phyloP scores from a whole-genome alignment of 2,888 invertebrate species.

The Ptychoptera albimana region DNA sequence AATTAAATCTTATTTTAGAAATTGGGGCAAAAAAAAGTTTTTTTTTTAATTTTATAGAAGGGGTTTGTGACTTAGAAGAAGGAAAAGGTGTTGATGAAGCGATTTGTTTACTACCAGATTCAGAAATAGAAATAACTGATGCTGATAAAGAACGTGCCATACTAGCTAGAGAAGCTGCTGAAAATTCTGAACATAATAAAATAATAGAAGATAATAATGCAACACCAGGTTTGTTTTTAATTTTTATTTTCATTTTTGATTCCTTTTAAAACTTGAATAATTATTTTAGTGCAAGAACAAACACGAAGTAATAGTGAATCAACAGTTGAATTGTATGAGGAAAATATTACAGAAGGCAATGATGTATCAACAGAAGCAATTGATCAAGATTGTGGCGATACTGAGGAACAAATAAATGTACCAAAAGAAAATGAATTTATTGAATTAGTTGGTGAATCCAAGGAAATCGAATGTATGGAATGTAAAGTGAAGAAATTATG shows the following conservation, averaged over 20 bases:
- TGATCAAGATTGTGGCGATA: conserved; percentile 39
- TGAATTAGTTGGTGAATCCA: conserved; percentile 22
- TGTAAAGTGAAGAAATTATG: conserved; percentile 29
- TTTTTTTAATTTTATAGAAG: conserved; percentile 17
- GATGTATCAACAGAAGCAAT: conserved; percentile 10
- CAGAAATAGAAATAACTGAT: conserved; percentile 47
- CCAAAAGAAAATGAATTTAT: conserved; percentile 33
- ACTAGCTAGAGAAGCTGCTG: conserved; percentile 24
- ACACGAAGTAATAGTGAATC: conserved; percentile 11
- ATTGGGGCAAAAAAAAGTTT: no score
- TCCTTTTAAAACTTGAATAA: no score
- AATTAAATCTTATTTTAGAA: not conserved
- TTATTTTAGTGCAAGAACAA: conserved; percentile 12
- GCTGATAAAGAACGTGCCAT: conserved; percentile 46
- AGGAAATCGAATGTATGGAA: conserved; percentile 31
- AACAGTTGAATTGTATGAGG: conserved; percentile 7
- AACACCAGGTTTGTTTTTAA: conserved; percentile 1
- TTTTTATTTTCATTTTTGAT: not conserved
- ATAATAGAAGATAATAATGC: conserved; percentile 6
- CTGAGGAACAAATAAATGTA: conserved; percentile 21
- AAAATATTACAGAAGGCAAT: conserved; percentile 12
- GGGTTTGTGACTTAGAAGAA: conserved; percentile 33
- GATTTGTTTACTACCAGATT: conserved; percentile 51
- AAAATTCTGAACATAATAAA: conserved; percentile 16
- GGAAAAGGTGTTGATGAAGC: conserved; percentile 46